Conservation (phyloP, 2,797 vertebrate species). For the Liasis olivaceus region DNA sequence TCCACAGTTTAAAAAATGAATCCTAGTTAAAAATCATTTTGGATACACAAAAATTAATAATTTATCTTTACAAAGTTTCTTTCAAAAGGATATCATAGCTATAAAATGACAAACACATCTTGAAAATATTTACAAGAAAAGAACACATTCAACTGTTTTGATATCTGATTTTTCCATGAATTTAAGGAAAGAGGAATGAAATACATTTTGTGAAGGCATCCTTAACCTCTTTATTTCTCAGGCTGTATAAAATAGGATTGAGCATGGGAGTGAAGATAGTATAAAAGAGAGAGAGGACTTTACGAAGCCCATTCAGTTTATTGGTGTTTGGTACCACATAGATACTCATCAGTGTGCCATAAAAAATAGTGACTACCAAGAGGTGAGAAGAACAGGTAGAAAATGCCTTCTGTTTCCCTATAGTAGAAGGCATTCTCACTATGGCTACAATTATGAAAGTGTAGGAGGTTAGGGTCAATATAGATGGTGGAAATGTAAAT, state of each 20-base stretch:
- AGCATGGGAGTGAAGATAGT: background rate
- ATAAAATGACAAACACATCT: background rate
- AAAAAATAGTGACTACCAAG: background rate
- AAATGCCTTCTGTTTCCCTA: conserved; percentile 1
- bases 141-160: background rate
- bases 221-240: background rate
- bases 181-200: too few species aligned
- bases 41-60: background rate
- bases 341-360: background rate
- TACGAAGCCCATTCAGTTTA: background rate
- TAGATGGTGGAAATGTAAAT: conserved; percentile 27
- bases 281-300: background rate
- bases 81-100: background rate
- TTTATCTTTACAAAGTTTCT: background rate
- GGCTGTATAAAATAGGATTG: background rate
- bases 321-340: background rate
- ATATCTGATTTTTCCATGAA: too few species aligned
- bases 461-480: conserved; percentile 30
- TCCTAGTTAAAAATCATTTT: background rate
- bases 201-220: background rate
- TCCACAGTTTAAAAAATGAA: background rate
- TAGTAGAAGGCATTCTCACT: conserved; percentile 24
- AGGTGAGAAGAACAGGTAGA: background rate
- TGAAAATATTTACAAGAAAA: background rate
- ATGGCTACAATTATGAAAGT: conserved; percentile 35